phyloP scores from a whole-genome alignment of 2,888 invertebrate species.

The Lamproptera curius region DNA sequence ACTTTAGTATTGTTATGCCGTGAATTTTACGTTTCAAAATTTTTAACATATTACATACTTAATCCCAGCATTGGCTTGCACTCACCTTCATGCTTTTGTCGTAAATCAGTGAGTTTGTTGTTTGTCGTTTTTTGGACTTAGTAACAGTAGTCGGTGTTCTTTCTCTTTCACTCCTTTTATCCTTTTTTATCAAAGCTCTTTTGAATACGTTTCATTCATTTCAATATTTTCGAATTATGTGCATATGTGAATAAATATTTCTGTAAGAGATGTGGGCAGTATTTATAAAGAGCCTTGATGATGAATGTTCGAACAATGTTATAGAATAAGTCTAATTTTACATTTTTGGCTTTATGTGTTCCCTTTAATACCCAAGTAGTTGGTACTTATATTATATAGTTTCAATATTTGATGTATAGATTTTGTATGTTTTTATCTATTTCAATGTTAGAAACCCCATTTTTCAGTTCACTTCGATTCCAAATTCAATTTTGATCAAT shows the following conservation, averaged over 20 bases:
- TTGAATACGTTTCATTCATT: constrained; percentile 28
- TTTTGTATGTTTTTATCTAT: no score
- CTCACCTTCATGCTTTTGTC: constrained; percentile 64
- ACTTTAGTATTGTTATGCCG: constrained; percentile 39
- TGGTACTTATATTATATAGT: no score
- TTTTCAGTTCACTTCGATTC: no score
- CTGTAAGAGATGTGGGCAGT: no score
- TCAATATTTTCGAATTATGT: no score
- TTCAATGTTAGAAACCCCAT: no score
- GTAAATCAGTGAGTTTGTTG: constrained; percentile 24
- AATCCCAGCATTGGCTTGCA: constrained; percentile 68
- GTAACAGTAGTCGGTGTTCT: constrained; percentile 72
- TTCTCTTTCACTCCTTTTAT: constrained; percentile 70
- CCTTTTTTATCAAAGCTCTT: constrained; percentile 44
- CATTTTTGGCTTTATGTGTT: constrained; percentile 15
- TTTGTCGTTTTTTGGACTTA: constrained; percentile 33
- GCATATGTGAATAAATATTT: no score
- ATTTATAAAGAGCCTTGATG: constrained; percentile 3
- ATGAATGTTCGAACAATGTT: neutral
- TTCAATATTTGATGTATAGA: constrained; percentile 16
- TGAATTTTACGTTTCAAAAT: constrained; percentile 39
- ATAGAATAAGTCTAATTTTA: constrained; percentile 4
- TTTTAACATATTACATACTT: constrained; percentile 32
- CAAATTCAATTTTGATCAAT: no score
- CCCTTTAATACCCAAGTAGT: neutral